phyloP scores from a whole-genome alignment of 2,113 vertebrate genomes.

The Vimba vimba region DNA sequence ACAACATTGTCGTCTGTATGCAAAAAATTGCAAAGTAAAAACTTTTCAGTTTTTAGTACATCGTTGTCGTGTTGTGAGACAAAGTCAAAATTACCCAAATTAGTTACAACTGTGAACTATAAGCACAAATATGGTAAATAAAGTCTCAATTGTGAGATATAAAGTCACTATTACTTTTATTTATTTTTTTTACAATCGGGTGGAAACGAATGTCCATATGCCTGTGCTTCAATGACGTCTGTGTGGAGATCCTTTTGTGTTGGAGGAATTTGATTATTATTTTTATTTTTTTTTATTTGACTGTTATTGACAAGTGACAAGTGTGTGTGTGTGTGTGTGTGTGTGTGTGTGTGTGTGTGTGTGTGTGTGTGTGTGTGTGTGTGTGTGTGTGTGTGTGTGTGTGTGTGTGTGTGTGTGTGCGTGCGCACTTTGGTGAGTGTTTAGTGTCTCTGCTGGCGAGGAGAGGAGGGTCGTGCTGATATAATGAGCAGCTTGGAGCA shows the following conservation, averaged over 20 bases:
- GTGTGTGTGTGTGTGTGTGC: conserved; percentile 42
- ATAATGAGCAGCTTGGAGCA: conserved; percentile 58
- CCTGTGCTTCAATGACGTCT: conserved; percentile 45
- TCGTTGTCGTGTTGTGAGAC: not conserved
- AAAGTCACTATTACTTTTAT: not conserved
- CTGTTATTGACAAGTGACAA: conserved; percentile 48
- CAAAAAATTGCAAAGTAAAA: no score
- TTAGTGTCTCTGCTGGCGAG: conserved; percentile 57
- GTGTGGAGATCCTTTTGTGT: conserved; percentile 53
- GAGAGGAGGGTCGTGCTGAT: conserved; percentile 52
- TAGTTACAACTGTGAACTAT: not conserved
- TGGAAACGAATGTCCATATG: not conserved
- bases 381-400: conserved; percentile 47
- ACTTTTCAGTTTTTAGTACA: no score
- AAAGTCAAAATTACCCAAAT: not conserved
- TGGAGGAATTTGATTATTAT: conserved; percentile 6
- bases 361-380: conserved; percentile 41
- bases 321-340: conserved; percentile 31
- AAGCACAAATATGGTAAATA: not conserved
- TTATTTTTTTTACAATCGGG: not conserved
- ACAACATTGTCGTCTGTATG: no score
- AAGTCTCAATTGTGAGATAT: not conserved
- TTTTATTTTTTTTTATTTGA: not conserved
- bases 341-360: conserved; percentile 18
- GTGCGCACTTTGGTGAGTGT: conserved; percentile 52